Percentiles rank a stretch among this genome's conserved stretches.
phyloP scores from a whole-genome alignment of 2,113 vertebrate species.

The Antechinus flavipes region DNA sequence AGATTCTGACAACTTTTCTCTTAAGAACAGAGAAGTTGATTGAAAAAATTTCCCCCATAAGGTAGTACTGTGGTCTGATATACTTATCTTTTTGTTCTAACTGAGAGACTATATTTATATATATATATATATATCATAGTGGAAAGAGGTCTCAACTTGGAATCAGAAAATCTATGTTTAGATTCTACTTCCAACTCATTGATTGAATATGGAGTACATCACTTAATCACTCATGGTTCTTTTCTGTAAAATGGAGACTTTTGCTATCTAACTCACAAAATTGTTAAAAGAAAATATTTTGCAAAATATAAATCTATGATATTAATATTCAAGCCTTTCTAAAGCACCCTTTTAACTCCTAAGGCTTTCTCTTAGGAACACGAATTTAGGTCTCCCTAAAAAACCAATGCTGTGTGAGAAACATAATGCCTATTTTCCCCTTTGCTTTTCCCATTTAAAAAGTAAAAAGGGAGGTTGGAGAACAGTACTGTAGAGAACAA shows the following conservation, averaged over 20 bases:
- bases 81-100: neutral
- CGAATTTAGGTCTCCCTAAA: neutral
- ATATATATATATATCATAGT: neutral
- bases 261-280: neutral
- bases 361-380: neutral
- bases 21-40: neutral
- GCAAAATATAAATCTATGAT: neutral
- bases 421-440: neutral
- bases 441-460: neutral
- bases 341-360: neutral
- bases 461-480: neutral
- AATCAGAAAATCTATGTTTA: neutral
- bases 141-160: neutral
- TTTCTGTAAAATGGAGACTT: neutral
- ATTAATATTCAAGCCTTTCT: neutral
- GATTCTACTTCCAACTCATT: neutral
- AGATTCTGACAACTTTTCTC: neutral
- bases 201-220: neutral
- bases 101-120: neutral
- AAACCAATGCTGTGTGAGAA: neutral
- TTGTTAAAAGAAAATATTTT: neutral
- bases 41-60: neutral
- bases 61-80: neutral
- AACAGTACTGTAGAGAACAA: neutral
- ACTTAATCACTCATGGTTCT: neutral